Evolutionary conservation across 2,113 vertebrate species (phyloP), one percentile per base, ranked within the genome.

Genomic region (Cynopterus brachyotis): DNA sequence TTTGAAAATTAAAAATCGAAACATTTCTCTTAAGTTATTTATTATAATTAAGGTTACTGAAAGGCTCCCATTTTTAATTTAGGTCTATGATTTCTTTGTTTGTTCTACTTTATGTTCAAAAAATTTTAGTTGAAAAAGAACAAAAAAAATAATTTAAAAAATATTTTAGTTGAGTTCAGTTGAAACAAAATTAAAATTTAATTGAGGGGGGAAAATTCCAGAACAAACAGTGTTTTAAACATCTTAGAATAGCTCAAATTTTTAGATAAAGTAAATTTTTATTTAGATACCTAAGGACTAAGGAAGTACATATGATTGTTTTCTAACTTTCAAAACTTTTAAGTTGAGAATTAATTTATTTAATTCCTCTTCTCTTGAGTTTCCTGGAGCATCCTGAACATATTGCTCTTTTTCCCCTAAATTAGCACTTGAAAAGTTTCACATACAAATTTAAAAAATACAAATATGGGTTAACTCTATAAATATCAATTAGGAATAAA

Each of bases 401-500:
- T 70, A 20, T 59, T 79, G 32, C 15, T 85, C 13, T 15, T 40
- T 73, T 57, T 22, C 24, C 30, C 30, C 47, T 47, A 66, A 64
- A 57, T 66, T 67, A 93, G 12, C 1, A 45, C 30, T 76, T 81
- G 24, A 83, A 88, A 42, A 12, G 5, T 11, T 57, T 59, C 19
- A 47, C 26, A 57, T 42, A 12, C 30, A 82, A 80, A 83, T 84
- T 88, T 93, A 67, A 90, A 47, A 81, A 70, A 5, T 72, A 37
- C 15, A 24, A 10, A 45, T 73, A 64, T 35, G 26, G 7, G 80
- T 82, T 91, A 96, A 88, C 24, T 92, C 13, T 64, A 87, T 11
- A 11, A 62, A 80, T 93, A 93, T 79, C 79, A 95, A 80, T 91
- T 80, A 55, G 8, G 8, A 59, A 84, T 91, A 85, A 94, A 92